Percentiles rank a stretch among this genome's conserved stretches.
phyloP scores from a whole-genome alignment of 2,797 vertebrate genomes.

The Alcedo quadribrachys region DNA sequence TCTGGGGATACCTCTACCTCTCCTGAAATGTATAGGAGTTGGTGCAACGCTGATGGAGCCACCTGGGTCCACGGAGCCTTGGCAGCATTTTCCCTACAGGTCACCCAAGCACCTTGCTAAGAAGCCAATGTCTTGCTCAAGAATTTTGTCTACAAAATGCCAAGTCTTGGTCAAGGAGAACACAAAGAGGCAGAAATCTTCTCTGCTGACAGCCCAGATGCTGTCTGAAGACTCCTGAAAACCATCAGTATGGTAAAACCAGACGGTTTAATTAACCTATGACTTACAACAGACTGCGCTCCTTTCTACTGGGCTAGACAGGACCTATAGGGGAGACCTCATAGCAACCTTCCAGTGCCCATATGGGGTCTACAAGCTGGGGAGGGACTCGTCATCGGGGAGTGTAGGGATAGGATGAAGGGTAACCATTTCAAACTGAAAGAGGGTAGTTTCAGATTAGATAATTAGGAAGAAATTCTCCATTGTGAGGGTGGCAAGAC shows the following conservation, averaged over 20 bases:
- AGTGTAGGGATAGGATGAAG: neutral
- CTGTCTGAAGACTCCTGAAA: neutral
- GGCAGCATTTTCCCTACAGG: neutral
- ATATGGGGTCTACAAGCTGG: neutral
- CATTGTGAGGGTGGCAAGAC: neutral
- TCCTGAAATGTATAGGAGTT: neutral
- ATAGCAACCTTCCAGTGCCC: neutral
- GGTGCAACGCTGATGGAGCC: neutral
- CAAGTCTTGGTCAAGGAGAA: neutral
- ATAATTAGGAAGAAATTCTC: neutral
- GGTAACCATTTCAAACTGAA: neutral
- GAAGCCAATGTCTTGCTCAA: neutral
- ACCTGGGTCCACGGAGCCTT: neutral
- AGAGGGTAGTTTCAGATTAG: neutral
- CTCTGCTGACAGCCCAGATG: neutral
- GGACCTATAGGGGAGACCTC: neutral
- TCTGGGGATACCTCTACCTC: neutral
- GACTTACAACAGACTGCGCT: fast-evolving
- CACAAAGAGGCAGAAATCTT: neutral
- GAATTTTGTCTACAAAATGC: neutral
- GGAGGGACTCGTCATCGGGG: neutral
- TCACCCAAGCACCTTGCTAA: neutral
- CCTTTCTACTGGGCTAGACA: neutral
- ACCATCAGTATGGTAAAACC: neutral
- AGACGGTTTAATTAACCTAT: neutral